Conservation (phyloP, 2,797 vertebrate species). For the Antennarius maculatus region DNA sequence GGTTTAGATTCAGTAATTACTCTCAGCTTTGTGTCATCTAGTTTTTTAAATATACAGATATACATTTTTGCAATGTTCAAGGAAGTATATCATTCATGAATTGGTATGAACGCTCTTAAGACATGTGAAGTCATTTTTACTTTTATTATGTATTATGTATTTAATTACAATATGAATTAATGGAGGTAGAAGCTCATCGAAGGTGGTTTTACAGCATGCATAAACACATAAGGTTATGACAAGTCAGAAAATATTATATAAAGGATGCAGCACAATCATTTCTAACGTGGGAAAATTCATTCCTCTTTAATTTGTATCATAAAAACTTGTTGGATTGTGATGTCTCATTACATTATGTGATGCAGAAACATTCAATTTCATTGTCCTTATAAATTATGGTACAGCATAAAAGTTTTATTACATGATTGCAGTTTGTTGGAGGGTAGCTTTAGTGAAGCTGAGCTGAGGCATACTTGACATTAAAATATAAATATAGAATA, state of each 20-base stretch:
- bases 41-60: neutral
- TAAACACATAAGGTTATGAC: neutral
- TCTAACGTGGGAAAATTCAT: neutral
- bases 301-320: neutral
- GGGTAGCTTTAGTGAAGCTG: neutral
- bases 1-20: constrained; percentile 1
- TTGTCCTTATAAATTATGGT: neutral
- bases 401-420: neutral
- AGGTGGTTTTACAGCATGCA: constrained; percentile 4
- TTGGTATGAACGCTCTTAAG: constrained; percentile 1
- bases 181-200: neutral
- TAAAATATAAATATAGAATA: neutral
- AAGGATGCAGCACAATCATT: neutral
- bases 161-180: constrained; percentile 3
- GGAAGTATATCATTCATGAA: constrained; percentile 7
- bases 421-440: constrained; percentile 5
- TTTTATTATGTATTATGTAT: neutral
- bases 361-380: neutral
- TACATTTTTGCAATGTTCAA: constrained; percentile 1
- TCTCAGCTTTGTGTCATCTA: neutral
- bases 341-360: neutral
- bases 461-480: constrained; percentile 35
- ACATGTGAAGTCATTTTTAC: constrained; percentile 28
- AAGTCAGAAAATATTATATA: neutral
- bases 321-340: neutral